A percentile compares a stretch with the other conserved stretches of the same genome.
phyloP scores from a whole-genome alignment of 2,113 vertebrate genomes.

The Thinocorus orbignyianus region DNA sequence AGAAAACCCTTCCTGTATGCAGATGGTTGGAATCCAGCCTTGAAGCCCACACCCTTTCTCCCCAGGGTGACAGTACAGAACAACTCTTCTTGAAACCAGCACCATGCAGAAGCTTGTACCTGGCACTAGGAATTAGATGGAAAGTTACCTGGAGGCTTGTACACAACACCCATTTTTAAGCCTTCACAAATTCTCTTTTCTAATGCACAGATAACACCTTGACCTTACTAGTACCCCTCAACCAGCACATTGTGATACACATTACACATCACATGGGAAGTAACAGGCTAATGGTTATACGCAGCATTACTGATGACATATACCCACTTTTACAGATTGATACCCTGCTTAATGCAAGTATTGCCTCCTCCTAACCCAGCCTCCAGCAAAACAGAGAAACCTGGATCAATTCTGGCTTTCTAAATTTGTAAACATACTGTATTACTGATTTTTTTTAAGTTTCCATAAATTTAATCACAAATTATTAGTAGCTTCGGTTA shows the following conservation, averaged over 20 bases:
- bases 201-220: background rate
- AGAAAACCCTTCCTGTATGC: background rate
- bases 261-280: background rate
- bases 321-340: background rate
- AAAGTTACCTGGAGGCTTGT: background rate
- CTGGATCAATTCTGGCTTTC: background rate
- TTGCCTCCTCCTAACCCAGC: background rate
- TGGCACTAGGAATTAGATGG: no score
- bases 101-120: background rate
- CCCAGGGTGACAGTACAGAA: no score
- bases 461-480: background rate
- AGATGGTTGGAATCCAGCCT: background rate
- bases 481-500: background rate
- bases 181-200: background rate
- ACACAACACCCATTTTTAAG: background rate
- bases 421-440: background rate
- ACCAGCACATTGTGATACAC: no score
- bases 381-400: background rate
- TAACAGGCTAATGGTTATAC: accelerated
- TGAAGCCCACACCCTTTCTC: background rate
- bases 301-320: background rate
- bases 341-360: background rate
- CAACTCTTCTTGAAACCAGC: background rate
- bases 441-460: background rate
- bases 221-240: background rate